Conservation (phyloP, 2,888 invertebrate genomes). For the Graphium colonna region DNA sequence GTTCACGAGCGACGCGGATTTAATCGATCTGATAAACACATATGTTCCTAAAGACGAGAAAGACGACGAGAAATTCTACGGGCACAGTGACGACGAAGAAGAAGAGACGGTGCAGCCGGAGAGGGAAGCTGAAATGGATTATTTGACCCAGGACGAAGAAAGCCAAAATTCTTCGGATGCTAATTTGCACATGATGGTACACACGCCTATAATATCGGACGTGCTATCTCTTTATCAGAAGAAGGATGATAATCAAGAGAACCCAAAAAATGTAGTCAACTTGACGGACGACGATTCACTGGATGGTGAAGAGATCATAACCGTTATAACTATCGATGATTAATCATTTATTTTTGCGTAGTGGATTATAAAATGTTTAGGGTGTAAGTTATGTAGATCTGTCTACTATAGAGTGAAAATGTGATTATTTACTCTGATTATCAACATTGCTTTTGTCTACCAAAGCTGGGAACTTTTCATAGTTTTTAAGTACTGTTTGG, state of each 20-base stretch:
- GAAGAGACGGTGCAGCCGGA: conserved; percentile 35
- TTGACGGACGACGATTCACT: conserved; percentile 51
- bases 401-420: neutral
- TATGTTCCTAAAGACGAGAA: conserved; percentile 63
- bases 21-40: conserved; percentile 52
- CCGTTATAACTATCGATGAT: conserved; percentile 55
- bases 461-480: conserved; percentile 11
- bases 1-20: conserved; percentile 56
- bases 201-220: conserved; percentile 68
- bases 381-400: neutral
- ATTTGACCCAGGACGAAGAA: conserved; percentile 34
- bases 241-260: conserved; percentile 31
- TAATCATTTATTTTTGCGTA: conserved; percentile 10
- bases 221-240: conserved; percentile 61
- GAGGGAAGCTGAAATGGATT: conserved; percentile 21
- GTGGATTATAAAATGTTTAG: neutral
- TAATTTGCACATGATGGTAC: conserved; percentile 47
- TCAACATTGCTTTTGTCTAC: neutral
- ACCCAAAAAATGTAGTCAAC: conserved; percentile 36
- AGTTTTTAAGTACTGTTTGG: neutral
- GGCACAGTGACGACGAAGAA: conserved; percentile 54
- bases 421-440: neutral
- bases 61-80: conserved; percentile 68
- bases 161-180: conserved; percentile 40
- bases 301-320: conserved; percentile 39